A percentile compares a stretch with the other conserved stretches of the same genome.
Evolutionary conservation across 2,888 invertebrate genomes (phyloP).

Genomic region (Archaeoteleia sp.): DNA sequence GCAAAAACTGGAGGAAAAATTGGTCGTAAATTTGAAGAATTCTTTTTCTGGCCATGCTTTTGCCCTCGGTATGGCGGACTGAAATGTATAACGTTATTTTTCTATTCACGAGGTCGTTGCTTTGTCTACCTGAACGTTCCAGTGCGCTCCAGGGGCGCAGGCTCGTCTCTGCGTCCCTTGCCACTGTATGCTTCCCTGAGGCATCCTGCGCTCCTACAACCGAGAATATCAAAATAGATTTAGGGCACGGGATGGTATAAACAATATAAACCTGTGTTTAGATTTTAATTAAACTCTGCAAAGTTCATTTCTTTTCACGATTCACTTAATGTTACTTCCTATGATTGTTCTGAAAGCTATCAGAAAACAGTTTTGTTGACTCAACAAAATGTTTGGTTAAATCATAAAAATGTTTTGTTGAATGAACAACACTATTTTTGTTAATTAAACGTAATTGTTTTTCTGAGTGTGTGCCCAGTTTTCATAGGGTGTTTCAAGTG

Average conservation of each 20-base stretch:
- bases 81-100: conserved; percentile 25
- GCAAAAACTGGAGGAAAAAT: too few relatives aligned
- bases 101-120: conserved; percentile 2
- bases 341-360: too few relatives aligned
- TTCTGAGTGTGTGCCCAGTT: too few relatives aligned
- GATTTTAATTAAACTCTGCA: neutral
- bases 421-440: too few relatives aligned
- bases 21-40: conserved; percentile 18
- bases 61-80: neutral
- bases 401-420: too few relatives aligned
- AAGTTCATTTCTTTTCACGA: conserved; percentile 9
- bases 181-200: conserved; percentile 72
- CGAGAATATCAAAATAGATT: conserved; percentile 20
- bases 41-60: conserved; percentile 46
- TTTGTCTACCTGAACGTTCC: conserved; percentile 83
- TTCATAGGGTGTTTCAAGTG: too few relatives aligned
- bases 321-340: too few relatives aligned
- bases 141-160: conserved; percentile 82
- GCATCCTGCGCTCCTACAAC: conserved; percentile 66
- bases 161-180: conserved; percentile 73
- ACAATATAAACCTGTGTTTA: conserved; percentile 12
- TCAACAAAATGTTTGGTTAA: too few relatives aligned
- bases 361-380: too few relatives aligned
- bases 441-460: too few relatives aligned
- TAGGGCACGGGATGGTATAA: neutral